Percentiles rank a stretch among this genome's conserved stretches.
Evolutionary conservation across 2,797 vertebrate species (phyloP).

Genomic region (Danionella dracula): DNA sequence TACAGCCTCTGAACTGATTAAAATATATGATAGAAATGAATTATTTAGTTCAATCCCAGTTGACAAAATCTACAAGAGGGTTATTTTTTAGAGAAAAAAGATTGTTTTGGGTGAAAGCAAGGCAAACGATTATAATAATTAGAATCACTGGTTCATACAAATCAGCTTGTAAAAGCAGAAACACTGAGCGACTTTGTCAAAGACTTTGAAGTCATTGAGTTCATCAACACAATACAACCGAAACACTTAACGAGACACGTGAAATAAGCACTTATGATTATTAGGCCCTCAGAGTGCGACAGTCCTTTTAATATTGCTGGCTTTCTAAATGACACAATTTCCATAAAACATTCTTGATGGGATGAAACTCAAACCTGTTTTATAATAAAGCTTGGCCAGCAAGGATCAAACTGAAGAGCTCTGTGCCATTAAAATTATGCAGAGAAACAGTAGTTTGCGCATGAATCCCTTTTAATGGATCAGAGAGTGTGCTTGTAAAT

Average conservation of each 20-base stretch:
- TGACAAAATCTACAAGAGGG: too few species aligned
- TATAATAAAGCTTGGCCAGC: slow-evolving; percentile 66
- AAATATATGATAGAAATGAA: too few species aligned
- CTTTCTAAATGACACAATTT: slow-evolving; percentile 42
- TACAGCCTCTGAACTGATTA: too few species aligned
- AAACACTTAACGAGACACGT: neutral
- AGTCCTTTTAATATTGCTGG: slow-evolving; percentile 32
- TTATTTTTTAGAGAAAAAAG: too few species aligned
- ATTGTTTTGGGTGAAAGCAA: too few species aligned
- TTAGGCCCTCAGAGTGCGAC: slow-evolving; percentile 25
- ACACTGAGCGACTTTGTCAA: slow-evolving; percentile 53
- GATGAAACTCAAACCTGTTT: slow-evolving; percentile 48
- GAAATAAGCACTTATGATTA: slow-evolving; percentile 26
- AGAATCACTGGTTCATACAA: too few species aligned
- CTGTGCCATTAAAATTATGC: slow-evolving; percentile 69
- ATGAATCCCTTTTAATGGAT: slow-evolving; percentile 68
- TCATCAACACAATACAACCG: slow-evolving; percentile 8
- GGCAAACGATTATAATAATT: too few species aligned
- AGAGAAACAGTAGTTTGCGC: slow-evolving; percentile 58
- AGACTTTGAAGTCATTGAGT: slow-evolving; percentile 6
- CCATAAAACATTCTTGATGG: slow-evolving; percentile 44
- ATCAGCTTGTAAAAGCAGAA: too few species aligned
- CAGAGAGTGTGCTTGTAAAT: slow-evolving; percentile 62
- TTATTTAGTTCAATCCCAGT: too few species aligned
- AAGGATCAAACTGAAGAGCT: slow-evolving; percentile 70